A percentile compares a stretch with the other conserved stretches of the same genome.
phyloP scores from a whole-genome alignment of 2,797 vertebrate genomes.

The Halcyon smyrnensis region DNA sequence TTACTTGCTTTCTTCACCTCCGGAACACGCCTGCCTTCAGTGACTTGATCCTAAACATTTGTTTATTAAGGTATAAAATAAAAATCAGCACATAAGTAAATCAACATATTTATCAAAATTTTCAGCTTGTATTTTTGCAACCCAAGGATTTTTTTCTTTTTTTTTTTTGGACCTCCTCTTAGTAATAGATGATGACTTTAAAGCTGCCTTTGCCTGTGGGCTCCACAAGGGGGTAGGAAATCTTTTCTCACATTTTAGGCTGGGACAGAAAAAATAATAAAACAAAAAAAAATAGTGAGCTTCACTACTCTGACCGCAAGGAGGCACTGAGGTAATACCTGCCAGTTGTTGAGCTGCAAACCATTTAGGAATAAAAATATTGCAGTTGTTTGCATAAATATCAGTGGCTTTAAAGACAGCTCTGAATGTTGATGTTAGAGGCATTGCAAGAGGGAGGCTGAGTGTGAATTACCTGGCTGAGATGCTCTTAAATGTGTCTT shows the following conservation, averaged over 20 bases:
- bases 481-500: not conserved
- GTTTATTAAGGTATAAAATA: not conserved
- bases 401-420: not conserved
- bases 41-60: not conserved
- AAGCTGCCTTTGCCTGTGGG: not conserved
- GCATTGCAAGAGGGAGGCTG: not conserved
- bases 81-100: not conserved
- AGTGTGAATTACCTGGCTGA: not conserved
- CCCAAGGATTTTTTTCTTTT: not conserved
- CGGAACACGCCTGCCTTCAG: not conserved
- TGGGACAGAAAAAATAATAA: not conserved
- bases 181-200: not conserved
- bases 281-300: not conserved
- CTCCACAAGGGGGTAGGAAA: conserved; percentile 35
- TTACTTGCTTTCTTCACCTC: not conserved
- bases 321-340: not conserved
- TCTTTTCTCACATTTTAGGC: not conserved
- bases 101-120: not conserved
- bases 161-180: accelerated
- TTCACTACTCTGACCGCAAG: not conserved
- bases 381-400: not conserved
- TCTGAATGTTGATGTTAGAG: not conserved
- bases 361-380: not conserved
- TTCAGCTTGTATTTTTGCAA: not conserved
- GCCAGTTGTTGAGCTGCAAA: accelerated